Conservation (phyloP, 2,888 invertebrate genomes). For the Cynaeus angustus region DNA sequence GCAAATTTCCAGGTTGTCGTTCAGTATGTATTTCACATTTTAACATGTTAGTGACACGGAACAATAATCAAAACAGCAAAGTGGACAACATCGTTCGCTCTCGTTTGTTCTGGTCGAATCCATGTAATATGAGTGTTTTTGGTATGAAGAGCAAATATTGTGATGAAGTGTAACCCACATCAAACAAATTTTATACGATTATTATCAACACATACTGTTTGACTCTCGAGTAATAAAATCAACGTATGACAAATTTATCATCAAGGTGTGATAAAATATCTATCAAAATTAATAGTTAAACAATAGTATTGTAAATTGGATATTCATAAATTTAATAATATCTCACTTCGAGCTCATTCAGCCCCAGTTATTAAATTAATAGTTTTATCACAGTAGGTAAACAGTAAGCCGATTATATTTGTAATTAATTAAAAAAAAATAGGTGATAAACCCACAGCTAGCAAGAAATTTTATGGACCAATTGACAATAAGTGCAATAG, state of each 20-base stretch:
- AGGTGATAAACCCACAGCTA: no score
- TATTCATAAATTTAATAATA: no score
- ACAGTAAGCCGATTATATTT: no score
- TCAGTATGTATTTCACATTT: background rate
- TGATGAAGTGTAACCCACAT: background rate
- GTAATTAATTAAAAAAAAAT: no score
- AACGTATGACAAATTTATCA: slow-evolving; percentile 4
- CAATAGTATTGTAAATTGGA: no score
- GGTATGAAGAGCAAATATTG: background rate
- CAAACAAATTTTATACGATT: slow-evolving; percentile 1
- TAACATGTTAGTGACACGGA: background rate
- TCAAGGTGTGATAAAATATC: slow-evolving; percentile 6
- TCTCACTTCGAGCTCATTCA: no score
- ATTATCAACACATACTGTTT: background rate
- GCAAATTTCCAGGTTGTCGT: background rate
- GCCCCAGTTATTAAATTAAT: no score
- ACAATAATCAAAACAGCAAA: background rate
- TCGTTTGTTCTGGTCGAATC: background rate
- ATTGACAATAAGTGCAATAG: no score
- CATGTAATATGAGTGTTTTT: no score
- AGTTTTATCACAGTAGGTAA: no score
- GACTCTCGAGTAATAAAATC: slow-evolving; percentile 2
- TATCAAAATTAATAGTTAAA: background rate
- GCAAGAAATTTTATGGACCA: no score
- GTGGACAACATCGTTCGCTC: background rate